A percentile compares a stretch with the other conserved stretches of the same genome.
Conservation (phyloP, 2,797 vertebrate genomes). For the Serranus cabrilla region DNA sequence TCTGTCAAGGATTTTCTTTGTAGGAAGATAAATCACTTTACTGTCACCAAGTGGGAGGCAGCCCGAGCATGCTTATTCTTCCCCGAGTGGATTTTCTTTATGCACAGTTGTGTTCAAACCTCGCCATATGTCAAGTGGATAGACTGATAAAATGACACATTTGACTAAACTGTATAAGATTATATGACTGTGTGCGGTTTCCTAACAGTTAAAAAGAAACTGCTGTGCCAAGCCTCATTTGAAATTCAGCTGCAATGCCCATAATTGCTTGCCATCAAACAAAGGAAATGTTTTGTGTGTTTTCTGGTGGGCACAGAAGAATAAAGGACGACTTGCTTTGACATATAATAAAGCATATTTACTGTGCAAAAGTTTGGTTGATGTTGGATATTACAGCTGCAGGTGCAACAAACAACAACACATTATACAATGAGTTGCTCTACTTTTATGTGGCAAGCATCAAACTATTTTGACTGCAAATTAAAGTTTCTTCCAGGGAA, state of each 20-base stretch:
- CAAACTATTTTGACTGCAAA: background rate
- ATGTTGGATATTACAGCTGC: background rate
- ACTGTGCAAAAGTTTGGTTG: background rate
- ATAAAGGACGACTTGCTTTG: background rate
- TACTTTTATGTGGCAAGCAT: too few species aligned
- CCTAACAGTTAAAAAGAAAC: background rate
- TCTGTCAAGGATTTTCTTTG: slow-evolving; percentile 59
- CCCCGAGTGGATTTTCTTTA: slow-evolving; percentile 16
- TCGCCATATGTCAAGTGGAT: slow-evolving; percentile 8
- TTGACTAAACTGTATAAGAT: background rate
- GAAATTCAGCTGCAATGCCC: background rate
- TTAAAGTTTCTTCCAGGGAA: background rate
- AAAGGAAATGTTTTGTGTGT: background rate
- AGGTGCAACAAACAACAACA: background rate
- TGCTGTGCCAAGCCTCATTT: background rate
- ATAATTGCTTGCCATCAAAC: background rate
- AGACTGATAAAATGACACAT: background rate
- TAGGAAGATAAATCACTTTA: slow-evolving; percentile 45
- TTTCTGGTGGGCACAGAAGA: background rate
- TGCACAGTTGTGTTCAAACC: background rate
- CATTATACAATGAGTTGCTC: background rate
- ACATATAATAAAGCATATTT: background rate
- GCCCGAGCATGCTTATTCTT: slow-evolving; percentile 1
- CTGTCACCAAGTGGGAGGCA: slow-evolving; percentile 35
- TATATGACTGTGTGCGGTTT: background rate